These are phyloP conservation scores for Caenorhabditis angaria DNA, from an alignment of 2,888 invertebrate genomes.

Conservation along the genomic window DNA sequence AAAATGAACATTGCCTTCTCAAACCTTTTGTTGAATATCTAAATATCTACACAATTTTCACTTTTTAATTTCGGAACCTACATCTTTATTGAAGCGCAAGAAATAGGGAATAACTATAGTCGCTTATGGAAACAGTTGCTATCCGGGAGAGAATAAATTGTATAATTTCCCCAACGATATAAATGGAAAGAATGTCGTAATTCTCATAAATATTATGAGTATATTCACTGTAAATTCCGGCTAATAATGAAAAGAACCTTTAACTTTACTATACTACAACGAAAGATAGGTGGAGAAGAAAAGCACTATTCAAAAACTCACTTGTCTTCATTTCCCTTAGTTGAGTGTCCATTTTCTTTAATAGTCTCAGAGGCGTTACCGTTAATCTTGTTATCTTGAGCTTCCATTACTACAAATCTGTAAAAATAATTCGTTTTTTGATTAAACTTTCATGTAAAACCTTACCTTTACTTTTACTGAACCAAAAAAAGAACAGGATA, in stretches of 20 bases:
- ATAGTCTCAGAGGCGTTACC: constrained; percentile 53
- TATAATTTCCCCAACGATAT: not conserved
- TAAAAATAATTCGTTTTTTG: not conserved
- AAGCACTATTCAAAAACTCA: constrained; percentile 21
- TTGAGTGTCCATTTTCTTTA: constrained; percentile 60
- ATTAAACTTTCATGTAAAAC: not conserved
- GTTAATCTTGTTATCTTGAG: constrained; percentile 57
- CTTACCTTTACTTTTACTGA: constrained; percentile 48
- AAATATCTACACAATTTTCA: not conserved
- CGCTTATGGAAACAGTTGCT: not conserved
- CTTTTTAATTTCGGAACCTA: no score
- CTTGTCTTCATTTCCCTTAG: constrained; percentile 66
- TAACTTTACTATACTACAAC: not conserved
- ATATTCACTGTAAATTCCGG: constrained; percentile 2
- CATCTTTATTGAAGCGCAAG: not conserved
- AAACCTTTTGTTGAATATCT: not conserved
- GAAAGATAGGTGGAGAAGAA: not conserved
- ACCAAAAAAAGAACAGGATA: constrained; percentile 45
- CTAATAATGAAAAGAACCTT: not conserved
- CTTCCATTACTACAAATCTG: constrained; percentile 51
- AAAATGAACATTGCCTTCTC: no score
- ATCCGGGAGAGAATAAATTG: not conserved
- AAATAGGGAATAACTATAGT: not conserved
- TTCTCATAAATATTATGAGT: not conserved
- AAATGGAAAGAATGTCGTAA: not conserved